phyloP scores from a whole-genome alignment of 2,888 invertebrate genomes.

The Argynnis bischoffii region DNA sequence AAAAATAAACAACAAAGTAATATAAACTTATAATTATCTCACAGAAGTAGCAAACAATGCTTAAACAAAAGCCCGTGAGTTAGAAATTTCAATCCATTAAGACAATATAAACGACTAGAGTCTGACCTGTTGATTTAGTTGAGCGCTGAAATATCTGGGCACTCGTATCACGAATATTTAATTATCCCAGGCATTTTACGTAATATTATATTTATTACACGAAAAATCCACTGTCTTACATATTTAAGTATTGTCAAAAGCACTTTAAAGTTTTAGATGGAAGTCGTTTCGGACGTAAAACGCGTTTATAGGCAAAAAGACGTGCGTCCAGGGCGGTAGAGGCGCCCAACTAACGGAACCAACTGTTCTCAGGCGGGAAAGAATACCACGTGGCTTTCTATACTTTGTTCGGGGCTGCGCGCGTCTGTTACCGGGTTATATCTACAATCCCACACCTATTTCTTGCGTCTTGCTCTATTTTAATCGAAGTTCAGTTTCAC shows the following conservation, averaged over 20 bases:
- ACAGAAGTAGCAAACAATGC: background rate
- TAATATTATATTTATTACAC: conserved; percentile 48
- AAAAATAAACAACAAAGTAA: background rate
- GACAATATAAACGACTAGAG: conserved; percentile 47
- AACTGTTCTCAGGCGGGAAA: conserved; percentile 45
- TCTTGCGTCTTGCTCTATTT: conserved; percentile 39
- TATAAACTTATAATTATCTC: background rate
- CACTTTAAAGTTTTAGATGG: conserved; percentile 42
- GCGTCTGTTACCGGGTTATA: conserved; percentile 63
- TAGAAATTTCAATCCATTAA: conserved; percentile 28
- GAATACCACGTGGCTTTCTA: conserved; percentile 40
- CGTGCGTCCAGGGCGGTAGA: conserved; percentile 41
- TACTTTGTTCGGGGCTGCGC: conserved; percentile 41
- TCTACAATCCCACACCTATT: conserved; percentile 31
- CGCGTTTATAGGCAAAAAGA: conserved; percentile 24
- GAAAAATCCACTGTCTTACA: conserved; percentile 50
- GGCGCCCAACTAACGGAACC: conserved; percentile 41
- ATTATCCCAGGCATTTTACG: conserved; percentile 55
- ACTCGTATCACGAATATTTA: conserved; percentile 24
- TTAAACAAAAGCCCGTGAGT: conserved; percentile 14
- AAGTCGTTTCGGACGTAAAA: conserved; percentile 23
- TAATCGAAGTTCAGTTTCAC: conserved; percentile 22
- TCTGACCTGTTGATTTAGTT: conserved; percentile 68
- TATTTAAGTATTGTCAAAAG: conserved; percentile 49
- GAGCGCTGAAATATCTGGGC: conserved; percentile 32